Conservation (phyloP, 2,797 vertebrate genomes). For the Smutsia temminckii region DNA sequence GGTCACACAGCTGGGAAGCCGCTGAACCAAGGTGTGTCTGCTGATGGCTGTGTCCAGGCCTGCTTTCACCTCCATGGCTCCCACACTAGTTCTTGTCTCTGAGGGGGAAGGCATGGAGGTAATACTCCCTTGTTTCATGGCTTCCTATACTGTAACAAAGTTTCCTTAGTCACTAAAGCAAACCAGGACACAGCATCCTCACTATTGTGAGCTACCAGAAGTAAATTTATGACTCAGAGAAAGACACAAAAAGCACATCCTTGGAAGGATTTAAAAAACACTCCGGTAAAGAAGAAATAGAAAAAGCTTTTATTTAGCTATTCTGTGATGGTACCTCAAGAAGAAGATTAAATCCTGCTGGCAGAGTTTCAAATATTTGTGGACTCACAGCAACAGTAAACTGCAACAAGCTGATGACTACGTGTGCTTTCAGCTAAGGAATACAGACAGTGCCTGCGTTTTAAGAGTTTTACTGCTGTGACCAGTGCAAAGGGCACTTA, state of each 20-base stretch:
- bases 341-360: background rate
- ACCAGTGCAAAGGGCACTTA: background rate
- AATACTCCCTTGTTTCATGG: background rate
- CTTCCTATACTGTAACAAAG: background rate
- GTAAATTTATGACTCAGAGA: background rate
- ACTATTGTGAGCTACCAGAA: background rate
- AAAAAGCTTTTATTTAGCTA: background rate
- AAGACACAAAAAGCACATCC: background rate
- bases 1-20: background rate
- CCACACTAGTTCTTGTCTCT: background rate
- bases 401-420: background rate
- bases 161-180: background rate
- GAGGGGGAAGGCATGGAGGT: background rate
- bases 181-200: background rate
- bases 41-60: background rate
- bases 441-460: background rate
- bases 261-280: background rate
- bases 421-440: background rate
- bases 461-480: background rate
- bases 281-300: background rate
- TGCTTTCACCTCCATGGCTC: accelerated
- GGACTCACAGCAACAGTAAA: background rate
- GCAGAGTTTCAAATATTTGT: background rate
- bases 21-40: background rate
- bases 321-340: background rate